These are phyloP conservation scores for Sinodicranocentrus sp. DNA, from an alignment of 2,888 invertebrate genomes.

Conservation along the genomic window DNA sequence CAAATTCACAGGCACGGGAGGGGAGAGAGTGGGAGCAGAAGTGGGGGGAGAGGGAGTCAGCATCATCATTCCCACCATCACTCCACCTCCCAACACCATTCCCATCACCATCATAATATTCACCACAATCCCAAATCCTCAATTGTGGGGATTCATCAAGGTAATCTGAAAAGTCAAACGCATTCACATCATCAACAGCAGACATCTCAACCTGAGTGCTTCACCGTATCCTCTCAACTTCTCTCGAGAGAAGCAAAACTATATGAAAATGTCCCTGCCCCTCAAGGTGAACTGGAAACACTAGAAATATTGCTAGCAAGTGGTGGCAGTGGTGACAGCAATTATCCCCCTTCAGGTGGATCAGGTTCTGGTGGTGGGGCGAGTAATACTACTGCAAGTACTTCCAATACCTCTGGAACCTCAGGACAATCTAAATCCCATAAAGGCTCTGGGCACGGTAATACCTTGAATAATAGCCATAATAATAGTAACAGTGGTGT, in stretches of 20 bases:
- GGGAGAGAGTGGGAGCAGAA: conserved; percentile 52
- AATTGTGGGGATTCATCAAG: conserved; percentile 65
- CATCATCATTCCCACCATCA: conserved; percentile 60
- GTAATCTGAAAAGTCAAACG: conserved; percentile 60
- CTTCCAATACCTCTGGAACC: conserved; percentile 64
- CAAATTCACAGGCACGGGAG: conserved; percentile 53
- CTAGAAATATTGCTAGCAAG: conserved; percentile 70
- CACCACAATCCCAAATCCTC: conserved; percentile 56
- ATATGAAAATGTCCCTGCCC: conserved; percentile 76
- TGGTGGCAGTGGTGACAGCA: conserved; percentile 68
- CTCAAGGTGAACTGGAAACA: conserved; percentile 71
- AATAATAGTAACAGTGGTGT: conserved; percentile 40
- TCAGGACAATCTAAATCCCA: conserved; percentile 63
- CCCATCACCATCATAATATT: conserved; percentile 58
- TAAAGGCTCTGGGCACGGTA: conserved; percentile 54
- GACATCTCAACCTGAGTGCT: conserved; percentile 60
- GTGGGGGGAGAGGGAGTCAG: conserved; percentile 53
- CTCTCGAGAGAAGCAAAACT: conserved; percentile 73
- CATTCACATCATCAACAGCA: conserved; percentile 48
- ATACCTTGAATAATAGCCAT: conserved; percentile 65
- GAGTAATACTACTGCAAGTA: conserved; percentile 68
- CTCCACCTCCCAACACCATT: conserved; percentile 35
- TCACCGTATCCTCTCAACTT: conserved; percentile 75
- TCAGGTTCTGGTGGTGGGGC: conserved; percentile 60
- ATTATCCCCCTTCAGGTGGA: conserved; percentile 62